Evolutionary conservation across 2,888 invertebrate genomes (phyloP).

Genomic region (Drosophila austrosaltans): DNA sequence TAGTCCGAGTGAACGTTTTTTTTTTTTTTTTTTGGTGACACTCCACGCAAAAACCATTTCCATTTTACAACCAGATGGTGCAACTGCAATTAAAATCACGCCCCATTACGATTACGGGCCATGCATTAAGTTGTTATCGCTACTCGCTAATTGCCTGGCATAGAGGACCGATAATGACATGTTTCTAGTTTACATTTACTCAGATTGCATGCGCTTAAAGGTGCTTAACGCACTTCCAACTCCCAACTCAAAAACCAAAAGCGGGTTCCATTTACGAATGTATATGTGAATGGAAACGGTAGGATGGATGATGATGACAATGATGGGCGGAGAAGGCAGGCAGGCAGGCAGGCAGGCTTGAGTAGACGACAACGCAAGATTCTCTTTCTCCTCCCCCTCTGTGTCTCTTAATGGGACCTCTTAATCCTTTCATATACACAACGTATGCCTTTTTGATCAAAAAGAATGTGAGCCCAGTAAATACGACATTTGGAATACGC

Average conservation of each 20-base stretch:
- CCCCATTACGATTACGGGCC: constrained; percentile 35
- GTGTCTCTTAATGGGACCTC: too few species aligned
- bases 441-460: too few species aligned
- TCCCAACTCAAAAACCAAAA: background rate
- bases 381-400: background rate
- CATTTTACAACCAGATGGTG: constrained; percentile 4
- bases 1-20: too few species aligned
- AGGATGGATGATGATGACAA: background rate
- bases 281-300: background rate
- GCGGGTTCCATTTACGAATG: constrained; percentile 4
- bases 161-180: constrained; percentile 50
- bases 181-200: constrained; percentile 16
- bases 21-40: too few species aligned
- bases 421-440: too few species aligned
- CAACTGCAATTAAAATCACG: constrained; percentile 36
- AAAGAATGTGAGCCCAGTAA: too few species aligned
- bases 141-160: constrained; percentile 57
- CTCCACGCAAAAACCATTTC: background rate
- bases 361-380: background rate
- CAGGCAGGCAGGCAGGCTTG: background rate
- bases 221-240: constrained; percentile 13
- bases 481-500: too few species aligned
- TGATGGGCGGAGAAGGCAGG: background rate
- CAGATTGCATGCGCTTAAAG: constrained; percentile 15
- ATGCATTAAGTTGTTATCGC: constrained; percentile 58